Percentiles rank a stretch among this genome's conserved stretches.
phyloP scores from a whole-genome alignment of 2,888 invertebrate species.

The Alloplasta piceator region DNA sequence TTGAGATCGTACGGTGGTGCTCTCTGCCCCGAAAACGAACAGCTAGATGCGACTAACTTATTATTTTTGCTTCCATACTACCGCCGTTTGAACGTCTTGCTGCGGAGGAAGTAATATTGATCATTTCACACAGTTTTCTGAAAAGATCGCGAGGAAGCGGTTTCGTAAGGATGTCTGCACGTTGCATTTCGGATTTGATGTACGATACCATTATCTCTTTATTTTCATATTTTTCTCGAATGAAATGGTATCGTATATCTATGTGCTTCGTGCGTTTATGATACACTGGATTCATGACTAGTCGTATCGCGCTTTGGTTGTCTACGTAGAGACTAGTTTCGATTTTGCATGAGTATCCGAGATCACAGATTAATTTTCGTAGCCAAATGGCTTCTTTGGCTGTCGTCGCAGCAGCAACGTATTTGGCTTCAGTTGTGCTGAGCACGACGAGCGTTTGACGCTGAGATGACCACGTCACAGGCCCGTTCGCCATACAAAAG shows the following conservation, averaged over 20 bases:
- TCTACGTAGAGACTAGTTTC: slow-evolving; percentile 57
- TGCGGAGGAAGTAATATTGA: background rate
- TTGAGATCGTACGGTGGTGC: too few relatives aligned
- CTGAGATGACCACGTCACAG: slow-evolving; percentile 57
- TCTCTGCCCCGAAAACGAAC: too few relatives aligned
- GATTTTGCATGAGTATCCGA: slow-evolving; percentile 41
- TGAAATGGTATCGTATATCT: slow-evolving; percentile 57
- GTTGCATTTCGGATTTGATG: background rate
- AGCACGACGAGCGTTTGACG: slow-evolving; percentile 60
- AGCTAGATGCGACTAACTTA: background rate
- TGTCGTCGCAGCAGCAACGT: slow-evolving; percentile 62
- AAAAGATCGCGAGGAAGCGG: background rate
- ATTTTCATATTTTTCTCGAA: slow-evolving; percentile 51
- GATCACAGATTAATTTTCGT: slow-evolving; percentile 50
- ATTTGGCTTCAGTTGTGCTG: slow-evolving; percentile 25
- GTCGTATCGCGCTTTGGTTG: slow-evolving; percentile 66
- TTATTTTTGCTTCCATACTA: background rate
- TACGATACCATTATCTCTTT: background rate
- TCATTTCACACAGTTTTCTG: background rate
- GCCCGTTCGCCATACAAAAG: slow-evolving; percentile 47
- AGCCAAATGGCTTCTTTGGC: slow-evolving; percentile 65
- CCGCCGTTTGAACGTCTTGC: background rate
- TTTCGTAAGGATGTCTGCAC: background rate
- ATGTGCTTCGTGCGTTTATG: slow-evolving; percentile 66
- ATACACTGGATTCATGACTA: slow-evolving; percentile 48